phyloP scores from a whole-genome alignment of 2,888 invertebrate genomes.

The Tipula vernalis region DNA sequence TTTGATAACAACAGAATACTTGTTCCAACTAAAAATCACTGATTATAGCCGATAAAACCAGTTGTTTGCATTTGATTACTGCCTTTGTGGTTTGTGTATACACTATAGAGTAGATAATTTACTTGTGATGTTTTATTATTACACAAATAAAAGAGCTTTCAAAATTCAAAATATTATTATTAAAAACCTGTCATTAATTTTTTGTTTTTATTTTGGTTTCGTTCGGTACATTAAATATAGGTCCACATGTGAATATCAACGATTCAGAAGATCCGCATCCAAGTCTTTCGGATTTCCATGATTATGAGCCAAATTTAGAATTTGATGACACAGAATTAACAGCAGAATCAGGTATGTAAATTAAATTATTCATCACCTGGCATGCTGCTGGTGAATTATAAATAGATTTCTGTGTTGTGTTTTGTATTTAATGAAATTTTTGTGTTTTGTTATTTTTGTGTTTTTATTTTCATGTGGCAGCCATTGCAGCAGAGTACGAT shows the following conservation, averaged over 20 bases:
- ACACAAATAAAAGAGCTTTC: neutral
- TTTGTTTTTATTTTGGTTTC: neutral
- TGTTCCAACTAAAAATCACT: neutral
- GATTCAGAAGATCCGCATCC: slow-evolving; percentile 67
- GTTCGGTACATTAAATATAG: neutral
- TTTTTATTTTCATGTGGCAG: slow-evolving; percentile 34
- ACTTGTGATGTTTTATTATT: neutral
- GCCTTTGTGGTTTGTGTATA: neutral
- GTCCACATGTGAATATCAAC: slow-evolving; percentile 23
- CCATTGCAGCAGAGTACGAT: slow-evolving; percentile 16
- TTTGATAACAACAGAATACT: neutral
- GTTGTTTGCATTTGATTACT: neutral
- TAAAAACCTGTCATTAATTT: slow-evolving; percentile 30
- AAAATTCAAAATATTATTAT: neutral
- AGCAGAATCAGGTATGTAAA: slow-evolving; percentile 50
- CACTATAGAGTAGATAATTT: neutral
- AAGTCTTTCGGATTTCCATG: slow-evolving; percentile 81
- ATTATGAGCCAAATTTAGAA: slow-evolving; percentile 90
- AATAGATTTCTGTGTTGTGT: neutral
- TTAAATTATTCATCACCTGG: slow-evolving; percentile 7
- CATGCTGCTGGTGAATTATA: neutral
- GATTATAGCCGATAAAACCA: neutral
- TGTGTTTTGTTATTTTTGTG: slow-evolving; percentile 27
- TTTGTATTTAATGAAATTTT: neutral
- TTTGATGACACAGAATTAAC: slow-evolving; percentile 90